Conservation (phyloP, 1,140 invertebrate genomes). For the Drosophila pseudoobscura region DNA sequence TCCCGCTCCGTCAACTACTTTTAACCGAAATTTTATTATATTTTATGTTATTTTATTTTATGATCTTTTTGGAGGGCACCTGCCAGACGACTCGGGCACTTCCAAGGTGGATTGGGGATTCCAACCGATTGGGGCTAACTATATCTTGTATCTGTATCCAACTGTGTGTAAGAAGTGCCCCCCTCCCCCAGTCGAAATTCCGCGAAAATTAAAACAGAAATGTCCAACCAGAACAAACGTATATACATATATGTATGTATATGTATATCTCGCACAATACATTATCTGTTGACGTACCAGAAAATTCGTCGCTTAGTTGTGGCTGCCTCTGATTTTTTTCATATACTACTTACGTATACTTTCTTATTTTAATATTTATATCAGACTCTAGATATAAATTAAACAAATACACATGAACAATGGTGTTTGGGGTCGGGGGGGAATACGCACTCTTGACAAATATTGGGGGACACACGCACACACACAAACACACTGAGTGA, state of each 20-base stretch:
- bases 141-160: constrained; percentile 10
- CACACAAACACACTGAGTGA: constrained; percentile 5
- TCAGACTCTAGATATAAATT: constrained; percentile 81
- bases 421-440: not conserved
- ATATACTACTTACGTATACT: constrained; percentile 22
- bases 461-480: constrained; percentile 14
- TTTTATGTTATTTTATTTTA: constrained; percentile 44
- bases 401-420: constrained; percentile 75
- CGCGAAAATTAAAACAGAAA: constrained; percentile 30
- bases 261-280: constrained; percentile 55
- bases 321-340: constrained; percentile 46
- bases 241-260: constrained; percentile 7
- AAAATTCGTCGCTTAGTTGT: constrained; percentile 51
- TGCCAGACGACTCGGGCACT: constrained; percentile 41
- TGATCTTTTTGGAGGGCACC: constrained; percentile 56
- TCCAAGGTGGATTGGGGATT: constrained; percentile 54
- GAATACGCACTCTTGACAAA: constrained; percentile 22
- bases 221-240: constrained; percentile 15
- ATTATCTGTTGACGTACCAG: constrained; percentile 78
- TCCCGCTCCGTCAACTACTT: not conserved
- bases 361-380: constrained; percentile 79
- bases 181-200: constrained; percentile 24
- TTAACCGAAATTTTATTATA: constrained; percentile 40
- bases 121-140: not conserved
- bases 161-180: constrained; percentile 14